Percentiles rank a stretch among this genome's conserved stretches.
These are phyloP conservation scores for Nebria salina DNA, from an alignment of 2,888 invertebrate species.

Conservation along the genomic window DNA sequence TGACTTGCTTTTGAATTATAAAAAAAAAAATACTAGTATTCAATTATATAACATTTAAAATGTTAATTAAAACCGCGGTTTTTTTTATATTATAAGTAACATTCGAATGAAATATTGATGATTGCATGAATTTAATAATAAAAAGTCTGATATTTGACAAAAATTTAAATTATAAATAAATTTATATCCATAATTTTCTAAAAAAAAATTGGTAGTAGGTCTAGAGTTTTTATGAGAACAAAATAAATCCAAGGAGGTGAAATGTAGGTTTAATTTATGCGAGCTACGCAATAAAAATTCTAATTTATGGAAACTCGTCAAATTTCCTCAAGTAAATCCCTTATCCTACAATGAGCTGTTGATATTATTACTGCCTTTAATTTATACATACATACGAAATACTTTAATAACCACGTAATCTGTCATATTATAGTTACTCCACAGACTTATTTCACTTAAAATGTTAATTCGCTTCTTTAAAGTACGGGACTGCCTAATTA, in stretches of 20 bases:
- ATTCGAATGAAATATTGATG: too few species aligned
- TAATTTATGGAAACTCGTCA: conserved; percentile 45
- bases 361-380: conserved; percentile 43
- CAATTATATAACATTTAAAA: too few species aligned
- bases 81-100: too few species aligned
- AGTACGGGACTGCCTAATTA: conserved; percentile 50
- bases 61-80: too few species aligned
- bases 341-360: conserved; percentile 43
- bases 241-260: conserved; percentile 24
- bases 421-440: background rate
- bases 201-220: background rate
- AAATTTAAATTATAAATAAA: too few species aligned
- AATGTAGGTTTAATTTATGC: conserved; percentile 43
- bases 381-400: conserved; percentile 41
- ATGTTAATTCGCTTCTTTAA: conserved; percentile 9
- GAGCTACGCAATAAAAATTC: conserved; percentile 45
- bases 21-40: too few species aligned
- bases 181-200: background rate
- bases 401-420: conserved; percentile 32
- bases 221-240: conserved; percentile 32
- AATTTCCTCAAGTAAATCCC: conserved; percentile 42
- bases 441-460: background rate
- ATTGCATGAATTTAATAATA: too few species aligned
- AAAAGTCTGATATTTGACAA: too few species aligned
- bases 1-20: background rate